A percentile compares a stretch with the other conserved stretches of the same genome.
These are phyloP conservation scores for Phymorhynchus buccinoides DNA, from an alignment of 1,140 invertebrate genomes.

Conservation along the genomic window DNA sequence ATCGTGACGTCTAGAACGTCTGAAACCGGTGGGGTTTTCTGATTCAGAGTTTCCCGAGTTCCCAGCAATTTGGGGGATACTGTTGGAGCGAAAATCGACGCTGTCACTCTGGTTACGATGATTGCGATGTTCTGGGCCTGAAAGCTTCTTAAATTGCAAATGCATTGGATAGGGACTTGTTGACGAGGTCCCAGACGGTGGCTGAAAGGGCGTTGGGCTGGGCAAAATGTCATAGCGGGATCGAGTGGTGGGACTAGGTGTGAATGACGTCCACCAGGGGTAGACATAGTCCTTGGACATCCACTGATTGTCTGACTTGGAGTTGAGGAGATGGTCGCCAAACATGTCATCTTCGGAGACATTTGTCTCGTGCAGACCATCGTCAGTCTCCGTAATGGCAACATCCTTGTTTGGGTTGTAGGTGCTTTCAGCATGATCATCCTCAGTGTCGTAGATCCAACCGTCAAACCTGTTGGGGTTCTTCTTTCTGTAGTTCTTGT, in stretches of 20 bases:
- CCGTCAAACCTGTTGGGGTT: constrained; percentile 25
- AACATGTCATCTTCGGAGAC: background rate
- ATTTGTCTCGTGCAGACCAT: background rate
- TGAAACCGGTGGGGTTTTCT: background rate
- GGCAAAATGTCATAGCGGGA: background rate
- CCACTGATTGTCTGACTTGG: background rate
- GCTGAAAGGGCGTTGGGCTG: background rate
- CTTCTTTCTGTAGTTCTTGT: constrained; percentile 30
- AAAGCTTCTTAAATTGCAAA: too few relatives aligned
- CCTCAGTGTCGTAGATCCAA: constrained; percentile 8
- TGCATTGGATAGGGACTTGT: too few relatives aligned
- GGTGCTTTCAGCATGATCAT: constrained; percentile 8
- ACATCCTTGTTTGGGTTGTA: background rate
- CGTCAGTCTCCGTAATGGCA: background rate
- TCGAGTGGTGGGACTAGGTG: background rate
- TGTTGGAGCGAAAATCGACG: too few relatives aligned
- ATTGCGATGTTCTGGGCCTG: too few relatives aligned
- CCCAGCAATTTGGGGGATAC: background rate
- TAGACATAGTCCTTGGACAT: background rate
- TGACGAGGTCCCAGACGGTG: background rate
- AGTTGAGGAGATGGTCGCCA: background rate
- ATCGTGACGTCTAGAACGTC: background rate
- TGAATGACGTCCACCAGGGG: background rate
- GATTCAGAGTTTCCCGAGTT: background rate
- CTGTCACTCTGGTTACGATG: too few relatives aligned